Percentiles rank a stretch among this genome's conserved stretches.
phyloP scores from a whole-genome alignment of 1,140 invertebrate species.

The Brevipalpus yothersi region DNA sequence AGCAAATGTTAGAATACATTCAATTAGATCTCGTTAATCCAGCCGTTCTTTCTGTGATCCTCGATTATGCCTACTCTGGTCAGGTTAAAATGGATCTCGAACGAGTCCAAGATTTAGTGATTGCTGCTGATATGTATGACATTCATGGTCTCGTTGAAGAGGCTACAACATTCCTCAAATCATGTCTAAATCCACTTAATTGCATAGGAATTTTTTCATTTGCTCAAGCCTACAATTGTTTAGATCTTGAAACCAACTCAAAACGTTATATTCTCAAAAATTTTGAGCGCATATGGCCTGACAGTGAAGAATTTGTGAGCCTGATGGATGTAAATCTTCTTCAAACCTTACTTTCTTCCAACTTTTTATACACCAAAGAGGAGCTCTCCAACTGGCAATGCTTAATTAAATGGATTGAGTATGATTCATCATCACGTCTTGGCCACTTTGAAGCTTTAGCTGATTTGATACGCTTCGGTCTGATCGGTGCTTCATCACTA shows the following conservation, averaged over 20 bases:
- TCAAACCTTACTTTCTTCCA: not conserved
- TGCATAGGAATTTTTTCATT: not conserved
- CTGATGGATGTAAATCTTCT: not conserved
- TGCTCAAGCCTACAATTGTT: not conserved
- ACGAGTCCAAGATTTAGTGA: not conserved
- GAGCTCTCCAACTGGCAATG: not conserved
- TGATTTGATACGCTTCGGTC: not conserved
- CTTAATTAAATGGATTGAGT: not conserved
- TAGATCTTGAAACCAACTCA: not conserved
- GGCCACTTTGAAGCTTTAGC: not conserved
- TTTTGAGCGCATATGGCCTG: not conserved
- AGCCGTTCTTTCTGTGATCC: not conserved
- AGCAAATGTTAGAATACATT: not conserved
- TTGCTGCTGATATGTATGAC: slow-evolving; percentile 1
- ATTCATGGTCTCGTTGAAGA: not conserved
- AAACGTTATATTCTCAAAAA: not conserved
- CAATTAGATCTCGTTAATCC: not conserved
- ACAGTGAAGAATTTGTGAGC: not conserved
- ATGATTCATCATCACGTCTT: not conserved
- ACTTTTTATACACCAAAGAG: not conserved
- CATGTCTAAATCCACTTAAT: not conserved
- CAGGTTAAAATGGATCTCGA: not conserved
- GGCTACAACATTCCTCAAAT: not conserved
- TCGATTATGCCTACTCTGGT: not conserved
- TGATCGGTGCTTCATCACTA: not conserved